Percentiles rank a stretch among this genome's conserved stretches.
phyloP scores from a whole-genome alignment of 2,113 vertebrate species.

The Equus przewalskii region DNA sequence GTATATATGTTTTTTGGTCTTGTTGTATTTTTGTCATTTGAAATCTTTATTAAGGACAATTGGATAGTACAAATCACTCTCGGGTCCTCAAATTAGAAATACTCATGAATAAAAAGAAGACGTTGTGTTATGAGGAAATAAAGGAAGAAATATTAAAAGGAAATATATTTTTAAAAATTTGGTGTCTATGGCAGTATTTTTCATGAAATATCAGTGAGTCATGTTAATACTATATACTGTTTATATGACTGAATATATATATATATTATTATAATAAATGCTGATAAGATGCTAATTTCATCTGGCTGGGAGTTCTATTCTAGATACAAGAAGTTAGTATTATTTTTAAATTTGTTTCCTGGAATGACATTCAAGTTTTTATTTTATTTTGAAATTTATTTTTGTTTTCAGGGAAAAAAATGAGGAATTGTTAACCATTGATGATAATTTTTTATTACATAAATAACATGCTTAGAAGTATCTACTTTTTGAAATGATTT shows the following conservation, averaged over 20 bases:
- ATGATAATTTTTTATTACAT: constrained; percentile 13
- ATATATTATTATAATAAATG: constrained; percentile 55
- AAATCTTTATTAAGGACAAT: constrained; percentile 6
- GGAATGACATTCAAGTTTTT: constrained; percentile 19
- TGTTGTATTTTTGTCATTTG: not conserved
- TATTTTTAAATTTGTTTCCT: constrained; percentile 72
- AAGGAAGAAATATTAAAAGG: not conserved
- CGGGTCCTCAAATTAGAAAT: constrained; percentile 4
- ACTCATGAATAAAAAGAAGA: not conserved
- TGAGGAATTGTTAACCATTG: constrained; percentile 29
- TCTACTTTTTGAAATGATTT: constrained; percentile 17
- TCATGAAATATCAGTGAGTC: constrained; percentile 49
- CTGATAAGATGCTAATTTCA: not conserved
- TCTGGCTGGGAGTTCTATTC: constrained; percentile 56
- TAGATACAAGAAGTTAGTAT: constrained; percentile 13
- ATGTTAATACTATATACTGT: constrained; percentile 10
- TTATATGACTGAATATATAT: not conserved
- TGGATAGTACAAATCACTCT: not conserved
- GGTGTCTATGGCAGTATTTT: not conserved
- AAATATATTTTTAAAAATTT: not conserved
- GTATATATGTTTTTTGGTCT: not conserved
- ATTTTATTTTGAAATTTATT: constrained; percentile 18
- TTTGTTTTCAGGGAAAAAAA: constrained; percentile 57
- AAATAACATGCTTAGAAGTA: not conserved
- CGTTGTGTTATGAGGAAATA: not conserved